These are phyloP conservation scores for Cosmorhoe ocellata DNA, from an alignment of 2,888 invertebrate species.

Conservation along the genomic window DNA sequence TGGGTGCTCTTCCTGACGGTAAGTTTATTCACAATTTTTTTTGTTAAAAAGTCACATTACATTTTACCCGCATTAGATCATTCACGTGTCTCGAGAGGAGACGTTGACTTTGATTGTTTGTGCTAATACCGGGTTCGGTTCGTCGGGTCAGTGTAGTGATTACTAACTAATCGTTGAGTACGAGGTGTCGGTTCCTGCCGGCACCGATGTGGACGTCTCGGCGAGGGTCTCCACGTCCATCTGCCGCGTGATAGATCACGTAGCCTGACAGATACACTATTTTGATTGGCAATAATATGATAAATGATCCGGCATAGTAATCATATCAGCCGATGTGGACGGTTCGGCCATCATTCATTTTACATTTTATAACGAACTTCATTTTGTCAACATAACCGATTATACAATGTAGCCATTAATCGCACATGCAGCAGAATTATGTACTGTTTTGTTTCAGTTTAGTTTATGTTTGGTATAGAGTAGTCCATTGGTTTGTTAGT, in stretches of 20 bases:
- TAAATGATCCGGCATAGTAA: constrained; percentile 75
- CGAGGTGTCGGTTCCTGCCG: constrained; percentile 47
- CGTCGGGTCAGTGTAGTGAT: constrained; percentile 41
- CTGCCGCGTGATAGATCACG: constrained; percentile 71
- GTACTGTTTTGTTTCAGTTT: constrained; percentile 35
- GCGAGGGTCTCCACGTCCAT: constrained; percentile 51
- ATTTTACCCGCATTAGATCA: constrained; percentile 60
- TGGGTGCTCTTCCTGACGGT: constrained; percentile 99
- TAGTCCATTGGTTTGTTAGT: constrained; percentile 32
- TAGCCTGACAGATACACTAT: constrained; percentile 80
- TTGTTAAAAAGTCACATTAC: constrained; percentile 60
- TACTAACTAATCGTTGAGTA: constrained; percentile 55
- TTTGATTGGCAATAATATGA: constrained; percentile 82
- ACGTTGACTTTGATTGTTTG: constrained; percentile 31
- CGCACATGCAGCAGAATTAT: constrained; percentile 32
- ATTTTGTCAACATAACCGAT: constrained; percentile 56
- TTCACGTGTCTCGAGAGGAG: constrained; percentile 40
- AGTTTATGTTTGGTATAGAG: constrained; percentile 34
- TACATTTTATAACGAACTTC: constrained; percentile 61
- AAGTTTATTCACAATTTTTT: constrained; percentile 83
- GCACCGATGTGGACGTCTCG: constrained; percentile 47
- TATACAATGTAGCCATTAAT: constrained; percentile 41
- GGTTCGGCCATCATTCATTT: constrained; percentile 70
- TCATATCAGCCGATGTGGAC: constrained; percentile 70
- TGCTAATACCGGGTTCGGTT: constrained; percentile 43